Evolutionary conservation across 2,113 vertebrate genomes (phyloP), one percentile per base, ranked within the genome.

Genomic region (Istiophorus platypterus): DNA sequence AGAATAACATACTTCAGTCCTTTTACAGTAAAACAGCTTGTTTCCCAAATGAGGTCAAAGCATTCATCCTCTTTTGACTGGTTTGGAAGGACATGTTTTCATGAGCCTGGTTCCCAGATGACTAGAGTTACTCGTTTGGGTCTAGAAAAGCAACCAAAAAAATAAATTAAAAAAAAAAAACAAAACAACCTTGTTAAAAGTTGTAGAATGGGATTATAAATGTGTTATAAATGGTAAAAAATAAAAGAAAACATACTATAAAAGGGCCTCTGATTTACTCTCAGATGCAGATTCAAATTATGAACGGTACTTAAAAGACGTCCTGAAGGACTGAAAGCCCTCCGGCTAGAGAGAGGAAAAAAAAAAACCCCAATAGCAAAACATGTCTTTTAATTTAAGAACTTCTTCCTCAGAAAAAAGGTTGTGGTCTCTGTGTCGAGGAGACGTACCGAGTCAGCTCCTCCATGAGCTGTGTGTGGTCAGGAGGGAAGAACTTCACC

Each of bases 401-500:
- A 11, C 18, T 17, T 58, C 17, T 7, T 66, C 62, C 65, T 80
- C 37, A 15, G 39, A 67, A 68, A 66, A n/a, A n/a, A n/a, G n/a
- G 81, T 78, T 45, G 81, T 66, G 76, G 79, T 39, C 76, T 49
- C 62, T 14, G 72, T 39, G 73, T 11, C 0, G 29, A 56, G 51
- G 39, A 39, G 72, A 92, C 96, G 90, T 85, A 99, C 98, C 98
- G 97, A 92, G 97, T 99, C 88, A 99, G 94, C 80, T 99, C 98
- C 90, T 99, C 98, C 93, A 97, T 94, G 72, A 99, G 95, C 82
- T 99, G 97, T 17, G 97, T 95, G 0, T 98, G 97, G 93, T 99
- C 98, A 39, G 98, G 98, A 54, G 98, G 97, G 88, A 99, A 99
- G 94, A 99, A 99, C 92, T 99, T 99, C 92, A 99, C 98, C 92